Conservation (phyloP, 2,797 vertebrate genomes). For the Pteronotus mesoamericanus region DNA sequence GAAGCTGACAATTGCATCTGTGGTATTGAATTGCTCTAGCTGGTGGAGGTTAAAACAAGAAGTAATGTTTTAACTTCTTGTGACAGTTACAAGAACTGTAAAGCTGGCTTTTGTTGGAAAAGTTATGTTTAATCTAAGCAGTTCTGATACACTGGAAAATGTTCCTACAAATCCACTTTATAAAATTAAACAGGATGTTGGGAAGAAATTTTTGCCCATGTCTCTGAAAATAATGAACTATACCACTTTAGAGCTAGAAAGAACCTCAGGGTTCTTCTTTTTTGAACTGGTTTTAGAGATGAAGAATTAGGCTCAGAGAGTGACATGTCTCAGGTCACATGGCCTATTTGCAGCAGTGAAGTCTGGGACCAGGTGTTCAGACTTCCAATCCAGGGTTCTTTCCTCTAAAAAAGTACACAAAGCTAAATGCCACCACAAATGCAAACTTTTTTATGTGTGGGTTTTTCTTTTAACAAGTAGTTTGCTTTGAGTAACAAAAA, state of each 20-base stretch:
- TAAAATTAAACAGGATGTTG: constrained; percentile 55
- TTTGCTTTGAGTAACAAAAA: constrained; percentile 31
- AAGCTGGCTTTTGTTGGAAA: constrained; percentile 60
- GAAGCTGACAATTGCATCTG: constrained; percentile 6
- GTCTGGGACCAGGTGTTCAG: not conserved
- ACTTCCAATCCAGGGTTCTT: not conserved
- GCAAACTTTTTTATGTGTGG: not conserved
- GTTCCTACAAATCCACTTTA: constrained; percentile 35
- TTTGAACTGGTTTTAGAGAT: not conserved
- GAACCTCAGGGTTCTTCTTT: not conserved
- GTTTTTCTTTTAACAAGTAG: constrained; percentile 21
- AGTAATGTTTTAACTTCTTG: constrained; percentile 50
- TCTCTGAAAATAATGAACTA: constrained; percentile 45
- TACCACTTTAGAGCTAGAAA: constrained; percentile 19
- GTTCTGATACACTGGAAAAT: constrained; percentile 53
- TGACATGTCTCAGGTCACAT: not conserved
- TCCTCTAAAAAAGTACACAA: not conserved
- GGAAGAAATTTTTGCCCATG: not conserved
- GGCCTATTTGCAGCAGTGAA: not conserved
- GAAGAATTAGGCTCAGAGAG: not conserved
- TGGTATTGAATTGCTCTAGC: constrained; percentile 14
- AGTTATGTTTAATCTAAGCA: constrained; percentile 60
- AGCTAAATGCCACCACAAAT: not conserved
- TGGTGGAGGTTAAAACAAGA: constrained; percentile 65
- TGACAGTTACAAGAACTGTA: constrained; percentile 71